Base-by-base conservation (phyloP, 2,888 invertebrate genomes). In the Euphydryas editha region DNA sequence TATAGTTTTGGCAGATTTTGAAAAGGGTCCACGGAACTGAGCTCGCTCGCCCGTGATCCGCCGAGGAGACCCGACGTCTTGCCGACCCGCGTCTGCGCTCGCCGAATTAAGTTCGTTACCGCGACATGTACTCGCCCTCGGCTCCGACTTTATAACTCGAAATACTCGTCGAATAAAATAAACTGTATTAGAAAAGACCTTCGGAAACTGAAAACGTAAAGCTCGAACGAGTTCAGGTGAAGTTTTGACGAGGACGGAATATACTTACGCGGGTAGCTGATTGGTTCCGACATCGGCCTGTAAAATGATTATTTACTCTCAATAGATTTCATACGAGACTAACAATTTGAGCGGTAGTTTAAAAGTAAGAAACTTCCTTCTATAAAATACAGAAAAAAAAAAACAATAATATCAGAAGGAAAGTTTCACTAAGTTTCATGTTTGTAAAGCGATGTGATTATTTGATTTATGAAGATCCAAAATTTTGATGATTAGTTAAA, bases 61-160 rank as follows among this genome's bases (percentile, higher is more conserved):
- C 7, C 21, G 49, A 7, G 36, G 37, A 57, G 21, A 62, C 18
- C 46, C 37, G 37, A 49, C 42, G 20, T 57, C 36, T 62, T 5
- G 49, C n/a, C 1, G 42, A 64, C 59, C 64, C 61, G 11, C 49
- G 63, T 63, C 63, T 49, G 59, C 49, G 36, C 20, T 57, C 17
- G 11, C 13, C 64, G 60, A 60, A 60, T 68, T 57, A 44, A 64
- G 67, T 51, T 60, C 51, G 36, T 61, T 64, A 59, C 58, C 18
- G 44, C 49, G 36, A 54, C 57, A 46, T 60, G 58, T 57, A 21
- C 37, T 17, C 36, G 21, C 63, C 64, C 17, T 15, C 39, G 64
- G 64, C 64, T 8, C 13, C 51, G 39, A 42, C 37, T 49, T 39
- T 61, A 56, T 46, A 36, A 36, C 54, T 54, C 8, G n/a, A 36